Evolutionary conservation across 2,797 vertebrate genomes (phyloP), one percentile per base, ranked within the genome.

Genomic region (Scolopax bukidnonensis): DNA sequence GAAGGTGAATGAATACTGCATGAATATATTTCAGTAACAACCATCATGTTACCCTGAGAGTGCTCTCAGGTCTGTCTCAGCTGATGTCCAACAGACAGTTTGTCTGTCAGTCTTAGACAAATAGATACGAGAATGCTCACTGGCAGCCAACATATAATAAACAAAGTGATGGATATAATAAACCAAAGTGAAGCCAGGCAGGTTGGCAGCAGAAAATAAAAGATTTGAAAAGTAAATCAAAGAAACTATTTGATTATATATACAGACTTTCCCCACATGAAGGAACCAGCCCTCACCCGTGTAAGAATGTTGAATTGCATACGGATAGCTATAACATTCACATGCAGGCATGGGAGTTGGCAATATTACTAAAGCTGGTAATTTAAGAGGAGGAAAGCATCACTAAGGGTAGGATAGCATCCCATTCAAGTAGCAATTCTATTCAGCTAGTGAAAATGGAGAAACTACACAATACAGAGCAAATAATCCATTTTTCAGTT

Each of bases 171-270:
- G 69, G 88, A 24, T 84, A 45, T 28, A 63, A 87, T 77, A 89
- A 94, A 85, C 25, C 85, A 81, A 87, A 88, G 48, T 68, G 69
- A 91, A 81, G 73, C 33, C 82, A 84, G 76, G 54, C 75, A 94
- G 38, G 63, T 85, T 96, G 65, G 81, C 90, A 86, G 53, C 57
- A 71, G 65, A 92, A 85, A 90, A 93, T 65, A 86, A 21, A 71
- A 76, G 71, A 80, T 77, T 59, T 87, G 64, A 69, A 75, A 91
- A 87, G 53, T 63, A 87, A 87, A 74, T 92, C 25, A 67, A 83
- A 91, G 28, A 57, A 78, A 59, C 85, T 87, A 17, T 87, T 80
- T 85, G 47, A 13, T 76, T 89, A 11, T 43, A 20, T 61, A 17
- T 61, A 65, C 30, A 80, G 36, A 25, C 61, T 80, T 89, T 60